Base-by-base conservation (phyloP, 2,797 vertebrate species). In the Hydrophis major region DNA sequence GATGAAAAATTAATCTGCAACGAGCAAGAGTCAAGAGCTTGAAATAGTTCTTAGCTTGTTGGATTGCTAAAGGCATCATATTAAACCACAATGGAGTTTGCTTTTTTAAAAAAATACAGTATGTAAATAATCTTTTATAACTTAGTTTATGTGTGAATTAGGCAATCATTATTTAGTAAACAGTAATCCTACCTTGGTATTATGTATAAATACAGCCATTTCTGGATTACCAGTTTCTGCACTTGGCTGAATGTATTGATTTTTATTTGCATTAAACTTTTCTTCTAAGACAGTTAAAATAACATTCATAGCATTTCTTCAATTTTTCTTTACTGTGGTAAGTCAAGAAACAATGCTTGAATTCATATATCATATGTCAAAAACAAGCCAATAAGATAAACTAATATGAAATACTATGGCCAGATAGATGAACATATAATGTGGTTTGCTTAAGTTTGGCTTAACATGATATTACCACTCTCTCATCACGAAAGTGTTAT, bases 1-100 rank as follows among this genome's bases (percentile, higher is more conserved):
- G 8, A 91, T 37, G 69, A 69, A 55, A 87, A 90, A 90, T 42
- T 16, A 87, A 83, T 53, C 74, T 83, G 94, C 86, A 86, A n/a
- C 87, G 94, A 92, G 92, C 83, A 92, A 96, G 66, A 92, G 55
- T 0, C 0, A n/a, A 92, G 61, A 91, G n/a, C 0, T 7, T 94
- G 92, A 32, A 74, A 91, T 86, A 50, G 20, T 25, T 27, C n/a
- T n/a, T 90, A 87, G 32, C 0, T 86, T 32, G 0, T 91, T 93
- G 20, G 4, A 83, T 83, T 83, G 20, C 8, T 83, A 22, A 83
- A 83, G 74, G 37, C 37, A 11, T 74, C 7, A 37, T 83, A 47
- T 42, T 47, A 83, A 47, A 47, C 16, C 42, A 83, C 74, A 47
- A 47, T 5, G 74, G 7, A 83, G 74, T 47, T 83, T 25, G 20